phyloP scores from a whole-genome alignment of 2,113 vertebrate genomes.

The Atractosteus spatula region DNA sequence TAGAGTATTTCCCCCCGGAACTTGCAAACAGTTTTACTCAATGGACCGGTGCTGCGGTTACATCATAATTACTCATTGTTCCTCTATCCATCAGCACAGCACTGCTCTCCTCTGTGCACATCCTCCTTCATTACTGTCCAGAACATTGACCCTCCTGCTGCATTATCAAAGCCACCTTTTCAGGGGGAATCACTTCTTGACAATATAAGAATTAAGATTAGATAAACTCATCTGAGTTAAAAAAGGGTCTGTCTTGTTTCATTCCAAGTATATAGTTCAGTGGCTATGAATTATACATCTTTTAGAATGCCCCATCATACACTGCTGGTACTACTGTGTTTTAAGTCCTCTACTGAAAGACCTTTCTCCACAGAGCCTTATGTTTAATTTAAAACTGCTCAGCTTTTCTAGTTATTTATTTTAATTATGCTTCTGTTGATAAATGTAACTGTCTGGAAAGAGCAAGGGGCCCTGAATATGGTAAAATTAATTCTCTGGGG shows the following conservation, averaged over 20 bases:
- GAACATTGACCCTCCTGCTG: too few relatives aligned
- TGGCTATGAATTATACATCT: neutral
- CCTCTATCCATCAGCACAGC: neutral
- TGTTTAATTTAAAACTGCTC: neutral
- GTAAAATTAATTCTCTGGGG: too few relatives aligned
- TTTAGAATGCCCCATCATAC: neutral
- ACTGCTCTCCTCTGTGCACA: neutral
- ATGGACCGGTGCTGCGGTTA: neutral
- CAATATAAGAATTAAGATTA: too few relatives aligned
- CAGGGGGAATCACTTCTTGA: too few relatives aligned
- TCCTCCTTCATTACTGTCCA: too few relatives aligned
- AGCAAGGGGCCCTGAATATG: neutral
- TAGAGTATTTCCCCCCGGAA: neutral
- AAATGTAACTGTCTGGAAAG: neutral
- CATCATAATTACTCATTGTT: neutral
- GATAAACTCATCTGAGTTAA: neutral
- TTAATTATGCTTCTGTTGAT: neutral
- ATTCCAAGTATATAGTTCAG: neutral
- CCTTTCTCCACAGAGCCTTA: neutral
- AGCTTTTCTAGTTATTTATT: neutral
- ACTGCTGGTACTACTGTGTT: neutral
- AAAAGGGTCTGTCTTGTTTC: neutral
- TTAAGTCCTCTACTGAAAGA: neutral
- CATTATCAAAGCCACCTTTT: too few relatives aligned
- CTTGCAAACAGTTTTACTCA: slow-evolving; percentile 1